Base-by-base conservation (phyloP, 2,113 vertebrate genomes). In the Ursus arctos region DNA sequence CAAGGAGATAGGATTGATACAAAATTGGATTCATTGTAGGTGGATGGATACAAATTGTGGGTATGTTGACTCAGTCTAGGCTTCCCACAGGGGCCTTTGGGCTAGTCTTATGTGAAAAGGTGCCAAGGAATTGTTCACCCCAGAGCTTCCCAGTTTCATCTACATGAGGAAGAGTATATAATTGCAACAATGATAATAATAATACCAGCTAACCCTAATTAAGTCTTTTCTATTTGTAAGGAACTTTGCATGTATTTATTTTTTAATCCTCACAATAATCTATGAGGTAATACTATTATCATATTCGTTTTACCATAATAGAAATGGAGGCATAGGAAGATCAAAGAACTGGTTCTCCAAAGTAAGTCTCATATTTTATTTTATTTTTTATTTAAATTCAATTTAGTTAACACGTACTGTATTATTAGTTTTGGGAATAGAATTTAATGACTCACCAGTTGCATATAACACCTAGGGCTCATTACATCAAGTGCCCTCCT, bases 41-140 rank as follows among this genome's bases (percentile, higher is more conserved):
- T 43, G 43, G 43, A 43, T 43, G 43, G 43, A 43, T 43, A 43
- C 43, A 43, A 43, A 43, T 57, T 67, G 47, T 18, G 55, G 11
- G 33, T 51, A 5, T 21, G 26, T 19, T 19, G 2, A 2, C 36
- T 63, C 7, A 24, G 4, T 21, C 43, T 40, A 33, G 28, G 40
- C 4, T 5, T 55, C 9, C 1, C 2, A n/a, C 9, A 65, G 6
- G 1, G 12, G 31, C 0, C 8, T 76, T 22, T n/a, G 33, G 31
- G 2, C 19, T 49, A 7, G 2, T 31, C 10, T 57, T 40, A 67
- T 0, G 4, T 81, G 57, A 74, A 81, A 87, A 72, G 19, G 2
- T 69, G 1, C 21, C 26, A 12, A 24, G 4, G 51, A 81, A 40
- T 2, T 10, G 0, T 76, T 67, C 28, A 26, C 7, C 4, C 8